phyloP scores from a whole-genome alignment of 2,888 invertebrate species.

The Pyrgus malvae region DNA sequence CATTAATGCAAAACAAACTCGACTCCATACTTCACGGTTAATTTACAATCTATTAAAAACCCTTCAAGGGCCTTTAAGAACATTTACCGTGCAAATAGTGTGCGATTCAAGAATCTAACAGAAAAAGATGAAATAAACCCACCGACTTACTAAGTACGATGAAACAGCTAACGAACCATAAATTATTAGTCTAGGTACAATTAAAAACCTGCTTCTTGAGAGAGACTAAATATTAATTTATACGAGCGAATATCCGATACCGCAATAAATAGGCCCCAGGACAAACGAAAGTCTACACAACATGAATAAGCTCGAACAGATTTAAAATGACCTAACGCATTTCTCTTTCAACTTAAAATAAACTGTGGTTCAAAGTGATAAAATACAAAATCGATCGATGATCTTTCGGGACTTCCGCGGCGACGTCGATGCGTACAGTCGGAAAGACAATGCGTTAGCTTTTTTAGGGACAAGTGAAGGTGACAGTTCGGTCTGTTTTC shows the following conservation, averaged over 20 bases:
- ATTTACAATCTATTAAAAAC: too few species aligned
- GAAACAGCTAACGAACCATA: constrained; percentile 31
- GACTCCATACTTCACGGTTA: too few species aligned
- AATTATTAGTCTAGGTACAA: constrained; percentile 40
- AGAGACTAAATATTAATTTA: constrained; percentile 62
- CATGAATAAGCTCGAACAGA: constrained; percentile 55
- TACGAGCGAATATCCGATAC: constrained; percentile 57
- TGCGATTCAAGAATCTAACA: neutral
- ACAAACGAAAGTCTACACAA: constrained; percentile 64
- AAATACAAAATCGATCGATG: constrained; percentile 36
- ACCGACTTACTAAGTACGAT: constrained; percentile 8
- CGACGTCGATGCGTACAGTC: constrained; percentile 24
- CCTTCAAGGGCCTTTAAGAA: too few species aligned
- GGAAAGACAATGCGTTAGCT: constrained; percentile 68
- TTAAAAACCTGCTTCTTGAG: constrained; percentile 40
- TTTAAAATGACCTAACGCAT: constrained; percentile 31
- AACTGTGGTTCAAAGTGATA: constrained; percentile 2
- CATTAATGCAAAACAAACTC: too few species aligned
- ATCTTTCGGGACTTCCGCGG: constrained; percentile 21
- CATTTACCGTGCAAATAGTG: neutral
- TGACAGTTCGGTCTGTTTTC: constrained; percentile 49
- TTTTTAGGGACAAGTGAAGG: constrained; percentile 72
- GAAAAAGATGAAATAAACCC: constrained; percentile 3
- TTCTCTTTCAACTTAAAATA: neutral
- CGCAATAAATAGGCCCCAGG: constrained; percentile 67